Evolutionary conservation across 23 tunicate species (phyloP), one percentile per base, ranked within the genome.

Genomic region (Ascidia mentula): DNA sequence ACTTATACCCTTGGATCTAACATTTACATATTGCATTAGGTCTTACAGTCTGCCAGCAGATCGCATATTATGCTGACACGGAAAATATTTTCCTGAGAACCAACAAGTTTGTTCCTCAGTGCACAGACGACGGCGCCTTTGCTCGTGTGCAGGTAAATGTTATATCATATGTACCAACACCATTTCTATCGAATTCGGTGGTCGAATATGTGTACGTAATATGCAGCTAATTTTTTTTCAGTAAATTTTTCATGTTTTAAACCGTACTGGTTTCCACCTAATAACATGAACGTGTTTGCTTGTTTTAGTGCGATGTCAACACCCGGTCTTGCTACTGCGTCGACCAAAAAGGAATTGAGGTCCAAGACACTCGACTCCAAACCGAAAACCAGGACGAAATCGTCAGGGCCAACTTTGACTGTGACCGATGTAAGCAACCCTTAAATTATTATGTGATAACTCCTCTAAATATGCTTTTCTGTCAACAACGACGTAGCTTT

Each of bases 61-160:
- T 76, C 32, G 87, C 80, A 31, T 93, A 93, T 69, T 91, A 89
- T 77, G 94, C 92, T 28, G 79, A 81, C 80, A 84, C 89, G 38
- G 84, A 82, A 53, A 93, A 93, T 76, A 40, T 81, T 30, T 81
- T 93, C 34, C 20, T 40, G 34, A 83, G 84, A 40, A 88, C 89
- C 60, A 61, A 45, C 37, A 59, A 61, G 13, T 88, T 84, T 45
- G 98, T 83, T 0, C 88, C 91, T 0, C 86, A 82, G 31, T 93
- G 98, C 72, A 69, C 75, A 6, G 89, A 80, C 15, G 77, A 84
- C 73, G 98, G 98, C 31, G 88, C 77, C 26, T 93, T 72, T 45
- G 65, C 39, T 37, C 40, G 81, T 8, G 81, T 79, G 30, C 98
- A 93, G 89, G 98, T 93, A 76, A 53, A 53, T 9, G 22, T 53